Percentiles rank a stretch among this genome's conserved stretches.
Conservation (phyloP, 2,797 vertebrate genomes). For the Podargus strigoides region DNA sequence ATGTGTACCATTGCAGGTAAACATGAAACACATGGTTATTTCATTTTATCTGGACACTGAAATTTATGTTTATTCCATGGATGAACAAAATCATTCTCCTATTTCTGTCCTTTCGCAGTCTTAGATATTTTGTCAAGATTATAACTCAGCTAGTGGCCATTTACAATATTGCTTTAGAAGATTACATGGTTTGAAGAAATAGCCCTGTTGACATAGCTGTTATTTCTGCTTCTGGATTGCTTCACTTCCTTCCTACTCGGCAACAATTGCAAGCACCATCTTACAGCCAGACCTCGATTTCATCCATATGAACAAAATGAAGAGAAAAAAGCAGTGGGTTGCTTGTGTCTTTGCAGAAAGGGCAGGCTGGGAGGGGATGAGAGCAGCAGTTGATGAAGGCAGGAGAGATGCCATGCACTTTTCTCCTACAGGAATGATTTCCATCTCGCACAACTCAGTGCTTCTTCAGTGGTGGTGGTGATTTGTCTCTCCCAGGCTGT, state of each 20-base stretch:
- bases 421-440: background rate
- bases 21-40: background rate
- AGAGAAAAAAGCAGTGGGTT: background rate
- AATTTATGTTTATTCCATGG: background rate
- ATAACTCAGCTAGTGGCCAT: background rate
- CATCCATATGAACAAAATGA: accelerated
- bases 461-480: accelerated
- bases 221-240: constrained; percentile 27
- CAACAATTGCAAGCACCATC: background rate
- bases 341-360: background rate
- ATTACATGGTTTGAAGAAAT: constrained; percentile 34
- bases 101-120: background rate
- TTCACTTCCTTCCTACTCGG: constrained; percentile 37
- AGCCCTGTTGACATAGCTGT: background rate
- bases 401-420: background rate
- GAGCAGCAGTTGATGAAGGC: too few relatives aligned
- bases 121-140: background rate
- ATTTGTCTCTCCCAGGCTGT: background rate
- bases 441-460: accelerated
- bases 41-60: background rate
- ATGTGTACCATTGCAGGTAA: background rate
- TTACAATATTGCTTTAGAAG: background rate
- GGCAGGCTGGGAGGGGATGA: too few relatives aligned
- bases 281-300: background rate
- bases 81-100: background rate